Evolutionary conservation across 2,888 invertebrate species (phyloP).

Genomic region (Lordiphosa fenestrarum): DNA sequence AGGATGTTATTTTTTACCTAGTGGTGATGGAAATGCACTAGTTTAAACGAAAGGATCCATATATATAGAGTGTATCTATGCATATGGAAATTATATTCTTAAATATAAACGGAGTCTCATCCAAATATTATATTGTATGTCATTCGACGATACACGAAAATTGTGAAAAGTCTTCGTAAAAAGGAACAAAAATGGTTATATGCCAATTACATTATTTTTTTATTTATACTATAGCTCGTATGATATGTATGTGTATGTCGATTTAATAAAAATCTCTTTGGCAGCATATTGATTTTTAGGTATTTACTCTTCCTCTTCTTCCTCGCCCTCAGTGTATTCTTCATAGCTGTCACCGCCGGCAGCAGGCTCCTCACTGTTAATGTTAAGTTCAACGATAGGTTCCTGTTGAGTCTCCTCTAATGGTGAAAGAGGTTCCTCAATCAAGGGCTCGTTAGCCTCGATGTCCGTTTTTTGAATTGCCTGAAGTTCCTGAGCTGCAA

Average conservation of each 20-base stretch:
- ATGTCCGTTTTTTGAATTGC: conserved; percentile 67
- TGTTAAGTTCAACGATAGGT: conserved; percentile 64
- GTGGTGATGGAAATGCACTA: conserved; percentile 6
- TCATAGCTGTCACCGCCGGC: conserved; percentile 48
- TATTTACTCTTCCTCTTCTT: conserved; percentile 40
- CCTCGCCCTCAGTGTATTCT: conserved; percentile 58
- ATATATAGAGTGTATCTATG: conserved; percentile 22
- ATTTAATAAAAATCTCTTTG: conserved; percentile 23
- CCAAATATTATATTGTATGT: conserved; percentile 14
- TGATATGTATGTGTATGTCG: conserved; percentile 17
- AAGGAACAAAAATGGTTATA: conserved; percentile 16
- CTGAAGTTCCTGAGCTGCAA: conserved; percentile 83
- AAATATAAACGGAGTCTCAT: conserved; percentile 12
- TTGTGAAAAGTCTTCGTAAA: conserved; percentile 10
- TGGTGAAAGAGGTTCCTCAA: conserved; percentile 78
- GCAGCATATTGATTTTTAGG: conserved; percentile 20
- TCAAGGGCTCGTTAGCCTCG: conserved; percentile 79
- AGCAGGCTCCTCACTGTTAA: conserved; percentile 47
- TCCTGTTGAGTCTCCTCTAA: conserved; percentile 55
- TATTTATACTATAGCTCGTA: conserved; percentile 1
- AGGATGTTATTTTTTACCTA: conserved; percentile 1
- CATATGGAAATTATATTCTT: conserved; percentile 26
- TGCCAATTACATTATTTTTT: conserved; percentile 7
- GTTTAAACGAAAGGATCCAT: conserved; percentile 19
- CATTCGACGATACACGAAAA: conserved; percentile 7